phyloP scores from a whole-genome alignment of 2,113 vertebrate species.

The Crotalus viridis region DNA sequence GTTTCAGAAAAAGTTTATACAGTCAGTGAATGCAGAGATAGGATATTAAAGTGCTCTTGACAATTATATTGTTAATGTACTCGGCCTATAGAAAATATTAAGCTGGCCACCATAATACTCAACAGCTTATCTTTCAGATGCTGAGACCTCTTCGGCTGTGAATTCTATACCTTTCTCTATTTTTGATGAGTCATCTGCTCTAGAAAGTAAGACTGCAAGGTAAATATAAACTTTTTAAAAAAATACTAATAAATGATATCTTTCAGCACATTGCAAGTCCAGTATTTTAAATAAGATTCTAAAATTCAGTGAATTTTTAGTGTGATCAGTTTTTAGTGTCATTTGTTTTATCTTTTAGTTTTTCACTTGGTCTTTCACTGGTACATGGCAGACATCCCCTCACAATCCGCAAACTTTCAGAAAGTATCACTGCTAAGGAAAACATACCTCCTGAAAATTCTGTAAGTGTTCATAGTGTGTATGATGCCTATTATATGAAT shows the following conservation, averaged over 20 bases:
- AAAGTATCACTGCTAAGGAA: slow-evolving; percentile 54
- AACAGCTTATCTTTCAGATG: slow-evolving; percentile 12
- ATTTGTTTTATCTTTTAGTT: slow-evolving; percentile 43
- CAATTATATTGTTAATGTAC: not conserved
- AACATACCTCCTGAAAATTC: slow-evolving; percentile 49
- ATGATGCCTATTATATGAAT: not conserved
- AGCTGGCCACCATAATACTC: not conserved
- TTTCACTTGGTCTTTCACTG: slow-evolving; percentile 29
- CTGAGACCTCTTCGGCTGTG: not conserved
- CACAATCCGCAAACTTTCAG: slow-evolving; percentile 51
- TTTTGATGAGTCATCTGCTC: slow-evolving; percentile 72
- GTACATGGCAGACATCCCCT: slow-evolving; percentile 49
- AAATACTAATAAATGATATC: not conserved
- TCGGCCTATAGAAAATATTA: not conserved
- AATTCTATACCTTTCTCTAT: slow-evolving; percentile 62
- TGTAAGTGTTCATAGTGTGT: slow-evolving; percentile 59
- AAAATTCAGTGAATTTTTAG: not conserved
- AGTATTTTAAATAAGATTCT: not conserved
- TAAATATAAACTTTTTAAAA: slow-evolving; percentile 25
- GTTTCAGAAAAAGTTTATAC: not conserved
- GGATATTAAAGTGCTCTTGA: not conserved
- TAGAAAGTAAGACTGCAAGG: slow-evolving; percentile 64
- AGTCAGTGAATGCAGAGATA: not conserved
- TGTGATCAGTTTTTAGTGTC: not conserved
- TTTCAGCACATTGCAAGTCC: not conserved